Evolutionary conservation across 2,113 vertebrate genomes (phyloP).

Genomic region (Leucoraja erinaceus): DNA sequence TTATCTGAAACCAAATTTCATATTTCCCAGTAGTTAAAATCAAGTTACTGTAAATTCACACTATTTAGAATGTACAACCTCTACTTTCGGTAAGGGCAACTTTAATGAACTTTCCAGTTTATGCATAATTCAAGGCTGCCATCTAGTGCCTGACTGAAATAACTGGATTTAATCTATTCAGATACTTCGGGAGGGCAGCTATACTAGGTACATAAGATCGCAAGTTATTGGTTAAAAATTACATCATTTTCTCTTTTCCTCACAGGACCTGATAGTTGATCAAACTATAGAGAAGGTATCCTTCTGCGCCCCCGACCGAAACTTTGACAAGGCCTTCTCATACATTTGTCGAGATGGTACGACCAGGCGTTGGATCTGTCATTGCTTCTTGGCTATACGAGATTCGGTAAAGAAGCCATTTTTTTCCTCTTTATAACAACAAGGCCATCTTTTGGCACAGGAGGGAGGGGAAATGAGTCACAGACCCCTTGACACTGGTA

Average conservation of each 20-base stretch:
- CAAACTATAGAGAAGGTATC: conserved; percentile 99
- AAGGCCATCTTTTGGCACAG: not conserved
- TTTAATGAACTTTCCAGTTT: not conserved
- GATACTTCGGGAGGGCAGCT: not conserved
- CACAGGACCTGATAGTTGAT: conserved; percentile 93
- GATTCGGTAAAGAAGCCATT: conserved; percentile 75
- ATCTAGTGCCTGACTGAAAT: not conserved
- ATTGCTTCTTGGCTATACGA: conserved; percentile 96
- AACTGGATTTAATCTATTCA: not conserved
- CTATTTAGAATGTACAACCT: not conserved
- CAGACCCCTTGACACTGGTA: not conserved
- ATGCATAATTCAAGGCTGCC: not conserved
- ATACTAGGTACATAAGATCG: not conserved
- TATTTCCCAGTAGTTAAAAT: not conserved
- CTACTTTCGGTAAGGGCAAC: not conserved
- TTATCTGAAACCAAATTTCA: not conserved
- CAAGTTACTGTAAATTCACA: not conserved
- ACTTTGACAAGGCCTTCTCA: conserved; percentile 94
- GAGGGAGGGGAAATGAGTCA: not conserved
- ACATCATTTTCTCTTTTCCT: conserved; percentile 21
- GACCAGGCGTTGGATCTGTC: conserved; percentile 97
- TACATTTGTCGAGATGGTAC: conserved; percentile 98
- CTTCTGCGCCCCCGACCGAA: conserved; percentile 95
- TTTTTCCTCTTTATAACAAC: not conserved
- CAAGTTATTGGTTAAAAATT: not conserved